Conservation (phyloP, 2,113 vertebrate genomes). For the Tragelaphus imberbis region DNA sequence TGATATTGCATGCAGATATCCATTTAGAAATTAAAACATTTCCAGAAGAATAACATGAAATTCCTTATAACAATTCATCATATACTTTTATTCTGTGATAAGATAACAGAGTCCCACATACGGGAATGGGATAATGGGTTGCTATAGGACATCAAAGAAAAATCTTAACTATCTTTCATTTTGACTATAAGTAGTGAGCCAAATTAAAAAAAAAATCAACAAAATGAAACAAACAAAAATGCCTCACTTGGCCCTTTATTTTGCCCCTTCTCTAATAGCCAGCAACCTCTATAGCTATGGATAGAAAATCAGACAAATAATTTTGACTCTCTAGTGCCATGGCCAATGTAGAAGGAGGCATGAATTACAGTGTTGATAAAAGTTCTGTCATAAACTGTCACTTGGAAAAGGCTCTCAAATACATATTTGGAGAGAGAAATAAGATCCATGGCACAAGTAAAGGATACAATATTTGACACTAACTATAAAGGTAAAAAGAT, state of each 20-base stretch:
- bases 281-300: not conserved
- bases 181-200: not conserved
- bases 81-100: not conserved
- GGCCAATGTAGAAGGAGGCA: not conserved
- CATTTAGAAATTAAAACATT: conserved; percentile 15
- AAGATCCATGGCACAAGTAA: conserved; percentile 11
- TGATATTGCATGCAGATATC: not conserved
- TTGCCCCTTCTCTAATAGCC: not conserved
- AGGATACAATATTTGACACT: not conserved
- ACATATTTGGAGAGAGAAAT: not conserved
- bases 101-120: not conserved
- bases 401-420: not conserved
- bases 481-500: not conserved
- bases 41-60: not conserved
- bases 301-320: not conserved
- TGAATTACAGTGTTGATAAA: not conserved
- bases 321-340: not conserved
- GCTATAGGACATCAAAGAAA: not conserved
- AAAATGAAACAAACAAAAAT: not conserved
- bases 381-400: not conserved
- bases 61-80: not conserved
- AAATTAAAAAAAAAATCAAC: not conserved
- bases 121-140: not conserved
- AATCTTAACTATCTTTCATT: not conserved
- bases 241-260: not conserved